Evolutionary conservation across 2,888 invertebrate genomes (phyloP).

Genomic region (Melieria crassipennis): DNA sequence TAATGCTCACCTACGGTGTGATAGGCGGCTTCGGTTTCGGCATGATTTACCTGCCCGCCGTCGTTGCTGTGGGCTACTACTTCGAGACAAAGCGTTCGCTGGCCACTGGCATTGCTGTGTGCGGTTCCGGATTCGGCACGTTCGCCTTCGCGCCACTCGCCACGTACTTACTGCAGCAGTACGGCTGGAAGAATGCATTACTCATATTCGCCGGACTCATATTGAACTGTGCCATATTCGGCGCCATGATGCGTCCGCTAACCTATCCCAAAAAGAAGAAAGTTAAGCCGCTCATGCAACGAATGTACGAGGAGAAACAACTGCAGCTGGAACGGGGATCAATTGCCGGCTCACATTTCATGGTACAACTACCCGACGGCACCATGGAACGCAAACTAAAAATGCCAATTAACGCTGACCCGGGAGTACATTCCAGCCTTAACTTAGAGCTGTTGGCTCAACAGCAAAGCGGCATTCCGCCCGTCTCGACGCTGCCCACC

Average conservation of each 20-base stretch:
- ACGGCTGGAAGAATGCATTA: slow-evolving; percentile 90
- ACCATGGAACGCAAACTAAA: slow-evolving; percentile 90
- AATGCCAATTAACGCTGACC: slow-evolving; percentile 91
- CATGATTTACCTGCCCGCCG: slow-evolving; percentile 94
- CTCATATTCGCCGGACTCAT: slow-evolving; percentile 92
- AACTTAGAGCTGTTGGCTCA: slow-evolving; percentile 83
- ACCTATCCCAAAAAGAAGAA: slow-evolving; percentile 66
- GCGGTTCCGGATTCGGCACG: slow-evolving; percentile 95
- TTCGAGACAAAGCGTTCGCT: slow-evolving; percentile 95
- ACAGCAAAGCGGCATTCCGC: slow-evolving; percentile 79
- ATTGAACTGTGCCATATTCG: slow-evolving; percentile 90
- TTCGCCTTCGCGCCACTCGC: slow-evolving; percentile 95
- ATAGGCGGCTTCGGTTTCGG: slow-evolving; percentile 95
- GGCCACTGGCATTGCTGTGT: slow-evolving; percentile 95
- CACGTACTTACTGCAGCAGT: slow-evolving; percentile 78
- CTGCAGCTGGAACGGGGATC: slow-evolving; percentile 91
- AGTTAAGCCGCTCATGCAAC: slow-evolving; percentile 82
- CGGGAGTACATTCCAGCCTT: slow-evolving; percentile 92
- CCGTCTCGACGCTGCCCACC: slow-evolving; percentile 87
- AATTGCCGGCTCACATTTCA: slow-evolving; percentile 86
- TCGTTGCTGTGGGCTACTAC: slow-evolving; percentile 96
- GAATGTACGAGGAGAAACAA: slow-evolving; percentile 93
- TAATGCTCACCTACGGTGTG: slow-evolving; percentile 93
- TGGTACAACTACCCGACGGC: slow-evolving; percentile 89
- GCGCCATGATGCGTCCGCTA: slow-evolving; percentile 68